These are phyloP conservation scores for Drosophila parvula DNA, from an alignment of 1,140 invertebrate genomes.

Conservation along the genomic window DNA sequence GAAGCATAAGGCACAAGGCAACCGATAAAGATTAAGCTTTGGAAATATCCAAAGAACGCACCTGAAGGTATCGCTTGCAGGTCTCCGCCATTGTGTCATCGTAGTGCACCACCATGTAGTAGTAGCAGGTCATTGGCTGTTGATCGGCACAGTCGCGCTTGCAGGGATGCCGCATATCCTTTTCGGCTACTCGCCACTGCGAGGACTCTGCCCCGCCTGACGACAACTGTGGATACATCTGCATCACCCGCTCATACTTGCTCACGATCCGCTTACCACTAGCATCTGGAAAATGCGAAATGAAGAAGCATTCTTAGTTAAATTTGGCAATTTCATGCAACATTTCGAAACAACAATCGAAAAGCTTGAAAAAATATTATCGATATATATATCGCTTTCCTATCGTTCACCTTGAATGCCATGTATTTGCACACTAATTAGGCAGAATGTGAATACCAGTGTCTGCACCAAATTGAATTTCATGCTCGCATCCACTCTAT, in stretches of 20 bases:
- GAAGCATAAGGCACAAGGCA: neutral
- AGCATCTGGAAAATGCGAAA: slow-evolving; percentile 39
- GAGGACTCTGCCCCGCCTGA: slow-evolving; percentile 51
- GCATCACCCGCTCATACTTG: slow-evolving; percentile 68
- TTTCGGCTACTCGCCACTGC: slow-evolving; percentile 67
- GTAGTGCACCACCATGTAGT: slow-evolving; percentile 80
- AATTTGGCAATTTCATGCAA: neutral
- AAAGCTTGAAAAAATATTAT: neutral
- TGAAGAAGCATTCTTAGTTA: neutral
- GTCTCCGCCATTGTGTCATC: slow-evolving; percentile 75
- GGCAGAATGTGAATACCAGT: slow-evolving; percentile 42
- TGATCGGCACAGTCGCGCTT: slow-evolving; percentile 65
- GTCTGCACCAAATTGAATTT: slow-evolving; percentile 50
- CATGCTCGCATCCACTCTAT: slow-evolving; percentile 33
- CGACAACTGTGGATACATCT: slow-evolving; percentile 68
- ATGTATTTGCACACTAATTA: slow-evolving; percentile 66
- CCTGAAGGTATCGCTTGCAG: slow-evolving; percentile 69
- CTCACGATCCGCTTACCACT: slow-evolving; percentile 68
- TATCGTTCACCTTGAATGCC: slow-evolving; percentile 65
- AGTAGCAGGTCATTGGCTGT: slow-evolving; percentile 79
- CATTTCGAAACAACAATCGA: neutral
- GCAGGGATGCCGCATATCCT: slow-evolving; percentile 70
- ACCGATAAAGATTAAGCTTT: neutral
- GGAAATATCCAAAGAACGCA: neutral
- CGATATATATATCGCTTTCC: neutral